Evolutionary conservation across 2,888 invertebrate genomes (phyloP).

Genomic region (Gymnocheta viridis): DNA sequence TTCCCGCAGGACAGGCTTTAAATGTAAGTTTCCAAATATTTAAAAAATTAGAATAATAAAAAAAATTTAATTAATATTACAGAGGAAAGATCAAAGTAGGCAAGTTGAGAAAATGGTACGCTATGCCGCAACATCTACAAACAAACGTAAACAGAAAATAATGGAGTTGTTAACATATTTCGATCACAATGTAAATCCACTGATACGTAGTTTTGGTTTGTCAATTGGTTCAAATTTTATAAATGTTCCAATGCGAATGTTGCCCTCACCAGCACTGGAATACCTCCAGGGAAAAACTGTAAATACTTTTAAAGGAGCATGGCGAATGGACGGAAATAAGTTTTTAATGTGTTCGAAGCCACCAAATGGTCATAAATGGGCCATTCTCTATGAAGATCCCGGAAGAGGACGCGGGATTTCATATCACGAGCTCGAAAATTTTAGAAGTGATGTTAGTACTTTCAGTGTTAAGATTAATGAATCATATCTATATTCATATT

Average conservation of each 20-base stretch:
- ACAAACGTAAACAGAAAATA: constrained; percentile 90
- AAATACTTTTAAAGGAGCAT: constrained; percentile 73
- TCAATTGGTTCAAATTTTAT: constrained; percentile 89
- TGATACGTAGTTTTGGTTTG: constrained; percentile 91
- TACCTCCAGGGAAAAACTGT: constrained; percentile 81
- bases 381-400: constrained; percentile 72
- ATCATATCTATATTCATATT: background rate
- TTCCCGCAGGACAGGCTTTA: constrained; percentile 90
- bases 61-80: background rate
- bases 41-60: background rate
- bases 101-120: constrained; percentile 95
- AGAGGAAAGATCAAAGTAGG: constrained; percentile 88
- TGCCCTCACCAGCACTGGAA: constrained; percentile 88
- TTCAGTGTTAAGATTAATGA: background rate
- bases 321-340: constrained; percentile 73
- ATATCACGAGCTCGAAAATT: constrained; percentile 52
- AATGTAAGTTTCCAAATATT: constrained; percentile 77
- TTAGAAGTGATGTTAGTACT: constrained; percentile 43
- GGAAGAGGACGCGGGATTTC: constrained; percentile 40
- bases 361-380: constrained; percentile 74
- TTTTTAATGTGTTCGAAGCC: constrained; percentile 70
- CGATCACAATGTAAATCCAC: constrained; percentile 80
- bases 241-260: constrained; percentile 89
- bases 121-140: constrained; percentile 91
- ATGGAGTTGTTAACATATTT: constrained; percentile 82